A percentile compares a stretch with the other conserved stretches of the same genome.
phyloP scores from a whole-genome alignment of 2,113 vertebrate species.

The Chauna torquata region DNA sequence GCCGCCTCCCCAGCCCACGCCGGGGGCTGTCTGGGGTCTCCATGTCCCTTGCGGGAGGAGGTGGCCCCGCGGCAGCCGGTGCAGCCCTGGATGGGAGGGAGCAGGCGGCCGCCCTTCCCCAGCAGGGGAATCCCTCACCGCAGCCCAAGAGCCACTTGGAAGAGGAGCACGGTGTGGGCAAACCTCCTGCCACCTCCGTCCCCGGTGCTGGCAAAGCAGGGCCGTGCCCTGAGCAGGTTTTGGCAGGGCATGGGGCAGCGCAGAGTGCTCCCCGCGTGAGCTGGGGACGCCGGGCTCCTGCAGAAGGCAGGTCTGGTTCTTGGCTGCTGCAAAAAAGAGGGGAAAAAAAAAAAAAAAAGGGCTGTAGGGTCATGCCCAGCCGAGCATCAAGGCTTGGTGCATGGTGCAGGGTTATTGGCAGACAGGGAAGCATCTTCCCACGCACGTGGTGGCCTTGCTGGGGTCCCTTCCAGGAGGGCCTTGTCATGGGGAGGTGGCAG shows the following conservation, averaged over 20 bases:
- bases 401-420: rapidly evolving
- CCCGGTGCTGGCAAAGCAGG: not conserved
- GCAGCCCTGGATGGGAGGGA: not conserved
- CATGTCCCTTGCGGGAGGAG: not conserved
- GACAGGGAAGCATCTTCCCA: not conserved
- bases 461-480: not conserved
- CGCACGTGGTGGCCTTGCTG: not conserved
- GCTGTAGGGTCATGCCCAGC: not conserved
- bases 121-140: not conserved
- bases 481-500: not conserved
- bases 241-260: not conserved
- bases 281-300: not conserved
- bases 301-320: too few relatives aligned
- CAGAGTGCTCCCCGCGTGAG: not conserved
- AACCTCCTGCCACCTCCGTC: not conserved
- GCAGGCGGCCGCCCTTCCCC: not conserved
- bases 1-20: rapidly evolving
- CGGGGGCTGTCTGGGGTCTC: too few relatives aligned
- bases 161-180: not conserved
- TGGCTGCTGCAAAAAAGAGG: not conserved
- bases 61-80: not conserved
- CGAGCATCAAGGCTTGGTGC: rapidly evolving
- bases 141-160: not conserved
- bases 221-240: not conserved
- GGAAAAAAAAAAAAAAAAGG: not conserved